Conservation (phyloP, 2,113 vertebrate genomes). For the Melanotaenia duboulayi region DNA sequence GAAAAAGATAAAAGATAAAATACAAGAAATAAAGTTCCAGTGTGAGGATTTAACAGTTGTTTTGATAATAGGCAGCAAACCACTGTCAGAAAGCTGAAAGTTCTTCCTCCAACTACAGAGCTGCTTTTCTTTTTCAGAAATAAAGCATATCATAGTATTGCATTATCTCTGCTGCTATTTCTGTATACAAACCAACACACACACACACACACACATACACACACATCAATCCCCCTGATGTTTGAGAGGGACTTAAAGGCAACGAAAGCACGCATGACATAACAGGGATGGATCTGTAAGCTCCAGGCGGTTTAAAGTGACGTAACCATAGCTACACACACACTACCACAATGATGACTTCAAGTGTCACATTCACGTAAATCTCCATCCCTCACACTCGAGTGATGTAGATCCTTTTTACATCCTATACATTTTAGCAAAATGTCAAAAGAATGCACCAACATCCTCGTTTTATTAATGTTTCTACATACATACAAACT, state of each 20-base stretch:
- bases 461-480: too few relatives aligned
- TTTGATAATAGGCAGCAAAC: too few relatives aligned
- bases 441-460: too few relatives aligned
- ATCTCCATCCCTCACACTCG: too few relatives aligned
- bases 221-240: constrained; percentile 19
- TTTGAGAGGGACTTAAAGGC: constrained; percentile 28
- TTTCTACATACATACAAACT: too few relatives aligned
- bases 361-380: too few relatives aligned
- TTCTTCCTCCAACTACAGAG: not conserved
- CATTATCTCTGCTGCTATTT: constrained; percentile 9
- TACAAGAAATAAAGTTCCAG: too few relatives aligned
- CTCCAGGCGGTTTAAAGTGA: constrained; percentile 37
- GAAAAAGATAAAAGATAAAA: too few relatives aligned
- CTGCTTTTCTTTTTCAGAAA: constrained; percentile 1
- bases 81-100: too few relatives aligned
- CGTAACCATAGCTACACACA: constrained; percentile 31
- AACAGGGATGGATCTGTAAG: constrained; percentile 45
- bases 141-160: not conserved
- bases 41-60: too few relatives aligned
- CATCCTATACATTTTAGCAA: too few relatives aligned
- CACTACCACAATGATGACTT: not conserved
- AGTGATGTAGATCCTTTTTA: not conserved
- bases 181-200: constrained; percentile 6
- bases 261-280: constrained; percentile 39
- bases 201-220: constrained; percentile 27